Evolutionary conservation across 2,797 vertebrate species (phyloP), one percentile per base, ranked within the genome.

Genomic region (Pelochelys cantorii): DNA sequence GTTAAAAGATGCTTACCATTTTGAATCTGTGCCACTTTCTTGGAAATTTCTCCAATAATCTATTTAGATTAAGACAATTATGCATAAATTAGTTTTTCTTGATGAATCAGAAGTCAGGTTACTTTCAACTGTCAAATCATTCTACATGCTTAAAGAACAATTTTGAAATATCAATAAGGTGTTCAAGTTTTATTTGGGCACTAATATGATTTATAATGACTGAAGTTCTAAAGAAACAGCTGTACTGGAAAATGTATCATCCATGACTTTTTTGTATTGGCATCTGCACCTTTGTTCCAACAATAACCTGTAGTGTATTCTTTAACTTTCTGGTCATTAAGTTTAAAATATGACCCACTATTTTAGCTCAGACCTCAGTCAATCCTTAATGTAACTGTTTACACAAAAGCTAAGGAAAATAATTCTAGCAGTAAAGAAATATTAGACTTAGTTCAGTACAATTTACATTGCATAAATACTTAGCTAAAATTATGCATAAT

Each of bases 1-100:
- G 55, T 65, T 27, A 68, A 14, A 22, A 60, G 94, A 77, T 55
- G 91, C 99, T 98, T 97, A 99, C 99, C 99, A 31, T 99, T 99
- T 94, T 99, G 99, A 97, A 99, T 99, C 96, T 99, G 99, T 84
- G 99, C 99, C 37, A 99, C 99, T 88, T 99, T 99, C 97, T 99
- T 99, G 25, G 99, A 99, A 94, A 99, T 98, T 96, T 99, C 99
- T 53, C 99, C 99, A 98, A 99, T 99, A 94, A 99, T 99, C 99
- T 99, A 95, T 74, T 78, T 80, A 85, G 93, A 37, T 22, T 81
- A 86, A 89, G 89, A 94, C 9, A 96, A 62, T 65, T 1, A 92
- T 17, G 22, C 2, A 89, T 37, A 88, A 86, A 55, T 92, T 8
- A 7, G 56, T 54, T 75, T 83, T 37, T 81, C 5, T 37, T 8